Conservation (phyloP, 2,113 vertebrate genomes). For the Stegostoma tigrinum region DNA sequence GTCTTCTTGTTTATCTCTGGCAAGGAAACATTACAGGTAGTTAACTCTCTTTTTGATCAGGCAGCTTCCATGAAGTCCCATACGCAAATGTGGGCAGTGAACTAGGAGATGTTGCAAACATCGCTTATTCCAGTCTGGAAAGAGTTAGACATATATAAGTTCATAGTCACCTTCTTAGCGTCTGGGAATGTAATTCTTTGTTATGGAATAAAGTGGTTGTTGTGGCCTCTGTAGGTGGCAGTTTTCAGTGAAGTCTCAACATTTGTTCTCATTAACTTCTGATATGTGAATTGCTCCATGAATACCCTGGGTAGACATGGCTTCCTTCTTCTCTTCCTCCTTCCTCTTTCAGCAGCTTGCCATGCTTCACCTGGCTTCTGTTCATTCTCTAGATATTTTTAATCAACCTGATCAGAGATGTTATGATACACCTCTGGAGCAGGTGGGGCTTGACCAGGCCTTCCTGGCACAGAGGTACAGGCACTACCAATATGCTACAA, state of each 20-base stretch:
- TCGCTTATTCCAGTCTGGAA: not conserved
- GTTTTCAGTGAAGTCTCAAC: not conserved
- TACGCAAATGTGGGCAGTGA: not conserved
- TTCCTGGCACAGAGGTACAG: too few species aligned
- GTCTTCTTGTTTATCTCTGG: too few species aligned
- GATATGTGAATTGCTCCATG: not conserved
- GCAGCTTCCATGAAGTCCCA: not conserved
- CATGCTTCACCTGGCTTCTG: not conserved
- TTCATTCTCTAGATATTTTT: not conserved
- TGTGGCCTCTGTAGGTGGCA: not conserved
- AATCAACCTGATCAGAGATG: too few species aligned
- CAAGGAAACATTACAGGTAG: too few species aligned
- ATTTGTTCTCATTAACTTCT: not conserved
- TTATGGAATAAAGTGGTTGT: not conserved
- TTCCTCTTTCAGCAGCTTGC: not conserved
- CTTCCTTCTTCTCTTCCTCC: not conserved
- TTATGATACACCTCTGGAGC: too few species aligned
- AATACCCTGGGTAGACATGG: not conserved
- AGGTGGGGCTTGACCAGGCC: too few species aligned
- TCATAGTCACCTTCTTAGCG: not conserved
- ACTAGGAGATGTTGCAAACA: not conserved
- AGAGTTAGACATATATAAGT: not conserved
- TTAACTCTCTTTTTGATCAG: too few species aligned
- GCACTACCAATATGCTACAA: too few species aligned
- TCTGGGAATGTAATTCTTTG: not conserved